Evolutionary conservation across 2,113 vertebrate species (phyloP), one percentile per base, ranked within the genome.

Genomic region (Gila orcuttii): DNA sequence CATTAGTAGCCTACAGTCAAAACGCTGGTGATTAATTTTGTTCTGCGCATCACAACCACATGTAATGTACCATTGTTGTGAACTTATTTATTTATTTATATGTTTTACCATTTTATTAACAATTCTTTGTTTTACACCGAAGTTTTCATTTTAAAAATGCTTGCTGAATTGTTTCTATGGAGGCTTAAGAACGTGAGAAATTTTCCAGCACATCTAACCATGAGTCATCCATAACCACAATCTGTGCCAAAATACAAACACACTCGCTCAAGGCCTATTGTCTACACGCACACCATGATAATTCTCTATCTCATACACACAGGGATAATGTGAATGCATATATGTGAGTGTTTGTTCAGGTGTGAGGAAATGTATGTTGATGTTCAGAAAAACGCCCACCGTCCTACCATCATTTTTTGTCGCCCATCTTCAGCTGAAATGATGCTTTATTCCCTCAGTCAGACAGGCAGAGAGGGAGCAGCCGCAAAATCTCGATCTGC

Each of bases 191-290:
- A 84, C 86, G 90, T 94, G 92, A 93, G 93, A 93, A 94, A 90
- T 88, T 88, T 84, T 74, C 89, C 88, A 93, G 87, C 88, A 71
- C 77, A 80, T 88, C 33, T 71, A 47, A 75, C 42, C 45, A 86
- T 88, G 90, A 91, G 76, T 94, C 93, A 94, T 93, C 91, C 92
- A 91, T 89, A 92, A 93, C 93, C 45, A 86, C 90, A 89, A 93
- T 94, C 93, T 93, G 83, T 86, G 87, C 85, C 85, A 81, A 92
- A 90, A 93, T 91, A 92, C 87, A 86, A 76, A 84, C 76, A 88
- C 68, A 88, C 85, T 85, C 88, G 89, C 88, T 88, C 87, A 39
- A 89, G 88, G 81, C 87, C 90, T 86, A 90, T 94, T 93, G 93
- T 93, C 94, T 93, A 86, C 91, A 89, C 92, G 91, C 84, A 86